Evolutionary conservation across 2,113 vertebrate species (phyloP).

Genomic region (Thamnaconus septentrionalis): DNA sequence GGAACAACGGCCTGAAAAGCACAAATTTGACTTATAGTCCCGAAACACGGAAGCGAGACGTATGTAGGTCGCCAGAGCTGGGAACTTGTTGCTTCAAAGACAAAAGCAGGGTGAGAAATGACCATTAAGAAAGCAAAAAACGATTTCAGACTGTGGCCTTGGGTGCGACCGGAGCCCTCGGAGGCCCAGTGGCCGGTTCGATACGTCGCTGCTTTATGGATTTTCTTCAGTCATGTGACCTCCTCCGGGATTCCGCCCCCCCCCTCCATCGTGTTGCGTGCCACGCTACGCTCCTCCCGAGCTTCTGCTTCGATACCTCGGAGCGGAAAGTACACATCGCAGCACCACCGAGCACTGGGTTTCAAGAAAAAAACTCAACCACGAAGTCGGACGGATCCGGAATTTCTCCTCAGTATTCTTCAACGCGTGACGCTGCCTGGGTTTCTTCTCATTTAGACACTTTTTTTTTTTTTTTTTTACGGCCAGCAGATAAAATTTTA

Average conservation of each 20-base stretch:
- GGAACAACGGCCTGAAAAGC: too few relatives aligned
- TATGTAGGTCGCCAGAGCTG: background rate
- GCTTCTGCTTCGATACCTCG: constrained; percentile 30
- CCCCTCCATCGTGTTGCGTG: too few relatives aligned
- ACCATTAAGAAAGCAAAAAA: background rate
- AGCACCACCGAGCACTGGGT: constrained; percentile 20
- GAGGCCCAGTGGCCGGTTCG: background rate
- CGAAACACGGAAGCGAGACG: too few relatives aligned
- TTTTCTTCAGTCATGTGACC: background rate
- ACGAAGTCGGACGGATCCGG: background rate
- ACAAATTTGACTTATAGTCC: too few relatives aligned
- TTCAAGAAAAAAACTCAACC: constrained; percentile 26
- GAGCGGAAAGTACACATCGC: constrained; percentile 27
- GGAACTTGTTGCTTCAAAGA: background rate
- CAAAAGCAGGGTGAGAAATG: background rate
- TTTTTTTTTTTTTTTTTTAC: background rate
- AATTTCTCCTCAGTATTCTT: too few relatives aligned
- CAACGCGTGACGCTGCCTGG: constrained; percentile 25
- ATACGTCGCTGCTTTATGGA: background rate
- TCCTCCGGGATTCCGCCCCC: too few relatives aligned
- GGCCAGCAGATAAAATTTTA: too few relatives aligned
- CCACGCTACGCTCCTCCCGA: background rate
- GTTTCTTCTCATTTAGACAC: background rate
- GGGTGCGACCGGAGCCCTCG: background rate
- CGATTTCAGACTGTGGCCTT: background rate